A percentile compares a stretch with the other conserved stretches of the same genome.
phyloP scores from a whole-genome alignment of 2,888 invertebrate species.

The Ormyrus thymus region DNA sequence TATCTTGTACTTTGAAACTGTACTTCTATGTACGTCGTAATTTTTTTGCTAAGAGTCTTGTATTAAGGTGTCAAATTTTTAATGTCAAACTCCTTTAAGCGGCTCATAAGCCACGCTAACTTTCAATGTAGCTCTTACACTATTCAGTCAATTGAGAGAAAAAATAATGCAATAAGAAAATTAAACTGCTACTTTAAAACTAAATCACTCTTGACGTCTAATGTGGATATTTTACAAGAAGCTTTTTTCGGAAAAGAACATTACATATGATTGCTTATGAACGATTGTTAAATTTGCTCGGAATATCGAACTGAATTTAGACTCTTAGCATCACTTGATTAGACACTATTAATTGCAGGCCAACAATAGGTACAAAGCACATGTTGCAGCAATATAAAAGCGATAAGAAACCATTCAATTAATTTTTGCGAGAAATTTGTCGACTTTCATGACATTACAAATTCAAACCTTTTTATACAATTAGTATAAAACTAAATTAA shows the following conservation, averaged over 20 bases:
- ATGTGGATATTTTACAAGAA: slow-evolving; percentile 30
- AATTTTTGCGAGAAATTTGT: background rate
- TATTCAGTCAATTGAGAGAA: slow-evolving; percentile 45
- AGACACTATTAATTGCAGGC: slow-evolving; percentile 23
- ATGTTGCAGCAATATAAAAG: slow-evolving; percentile 41
- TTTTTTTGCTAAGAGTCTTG: slow-evolving; percentile 28
- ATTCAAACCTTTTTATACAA: background rate
- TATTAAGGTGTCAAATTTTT: slow-evolving; percentile 45
- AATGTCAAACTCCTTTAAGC: slow-evolving; percentile 27
- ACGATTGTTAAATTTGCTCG: slow-evolving; percentile 17
- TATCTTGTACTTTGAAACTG: slow-evolving; percentile 26
- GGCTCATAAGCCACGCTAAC: slow-evolving; percentile 28
- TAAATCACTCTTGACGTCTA: slow-evolving; percentile 35
- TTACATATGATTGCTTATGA: background rate
- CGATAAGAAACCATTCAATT: slow-evolving; percentile 10
- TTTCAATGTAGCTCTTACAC: slow-evolving; percentile 38
- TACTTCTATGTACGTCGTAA: slow-evolving; percentile 39
- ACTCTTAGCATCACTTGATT: slow-evolving; percentile 34
- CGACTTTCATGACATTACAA: slow-evolving; percentile 18
- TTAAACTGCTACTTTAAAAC: slow-evolving; percentile 32
- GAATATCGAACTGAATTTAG: slow-evolving; percentile 42
- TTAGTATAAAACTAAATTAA: background rate
- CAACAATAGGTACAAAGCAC: slow-evolving; percentile 44
- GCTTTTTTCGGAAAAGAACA: slow-evolving; percentile 8
- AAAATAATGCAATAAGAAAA: slow-evolving; percentile 34